Evolutionary conservation across 1,140 invertebrate genomes (phyloP).

Genomic region (Cydia amplana): DNA sequence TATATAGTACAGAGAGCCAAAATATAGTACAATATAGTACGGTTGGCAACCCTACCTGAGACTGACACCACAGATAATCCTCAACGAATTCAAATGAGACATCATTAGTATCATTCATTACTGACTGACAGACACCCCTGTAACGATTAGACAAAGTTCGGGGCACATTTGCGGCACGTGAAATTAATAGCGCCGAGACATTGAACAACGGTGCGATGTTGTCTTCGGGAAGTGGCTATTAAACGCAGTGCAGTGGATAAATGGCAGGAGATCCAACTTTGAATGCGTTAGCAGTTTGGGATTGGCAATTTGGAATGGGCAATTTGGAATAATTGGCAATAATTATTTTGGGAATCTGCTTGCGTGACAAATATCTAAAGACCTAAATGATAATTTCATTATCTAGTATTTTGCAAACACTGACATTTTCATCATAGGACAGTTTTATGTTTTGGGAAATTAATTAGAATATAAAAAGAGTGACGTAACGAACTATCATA

Average conservation of each 20-base stretch:
- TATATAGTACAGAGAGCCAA: too few species aligned
- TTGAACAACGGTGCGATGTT: constrained; percentile 36
- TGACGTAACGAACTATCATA: neutral
- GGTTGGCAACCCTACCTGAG: too few species aligned
- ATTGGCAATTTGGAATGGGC: constrained; percentile 5
- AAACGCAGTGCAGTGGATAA: constrained; percentile 25
- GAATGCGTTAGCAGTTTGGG: constrained; percentile 1
- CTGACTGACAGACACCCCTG: constrained; percentile 40
- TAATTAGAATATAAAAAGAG: too few species aligned
- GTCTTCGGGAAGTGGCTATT: constrained; percentile 20
- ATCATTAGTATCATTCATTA: constrained; percentile 27
- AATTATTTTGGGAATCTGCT: neutral
- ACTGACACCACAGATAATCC: constrained; percentile 15
- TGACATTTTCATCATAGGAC: too few species aligned
- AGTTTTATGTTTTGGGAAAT: too few species aligned
- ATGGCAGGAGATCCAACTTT: constrained; percentile 6
- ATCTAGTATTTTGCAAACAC: neutral
- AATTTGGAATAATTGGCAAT: constrained; percentile 3
- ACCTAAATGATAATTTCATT: neutral
- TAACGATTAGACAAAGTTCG: constrained; percentile 40
- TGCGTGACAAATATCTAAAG: neutral
- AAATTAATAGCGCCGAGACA: constrained; percentile 44
- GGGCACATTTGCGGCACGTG: constrained; percentile 39
- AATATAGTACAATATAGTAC: too few species aligned
- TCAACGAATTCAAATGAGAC: constrained; percentile 9